Conservation (phyloP, 2,888 invertebrate species). For the Antitype chi region DNA sequence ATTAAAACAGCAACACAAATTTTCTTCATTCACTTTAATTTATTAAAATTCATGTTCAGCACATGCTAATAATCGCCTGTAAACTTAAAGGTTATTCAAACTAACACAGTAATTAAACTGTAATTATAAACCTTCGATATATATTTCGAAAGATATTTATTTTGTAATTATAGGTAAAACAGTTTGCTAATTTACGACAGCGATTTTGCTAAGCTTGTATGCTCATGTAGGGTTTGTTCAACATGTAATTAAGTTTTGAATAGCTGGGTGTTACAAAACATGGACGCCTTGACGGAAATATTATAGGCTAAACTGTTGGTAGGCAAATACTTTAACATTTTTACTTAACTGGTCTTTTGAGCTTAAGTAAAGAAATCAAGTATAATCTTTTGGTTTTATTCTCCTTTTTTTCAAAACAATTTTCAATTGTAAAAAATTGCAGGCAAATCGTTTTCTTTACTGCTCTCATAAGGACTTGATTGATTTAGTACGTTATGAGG, state of each 20-base stretch:
- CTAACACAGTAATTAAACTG: slow-evolving; percentile 55
- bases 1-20: neutral
- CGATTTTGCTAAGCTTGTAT: slow-evolving; percentile 51
- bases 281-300: slow-evolving; percentile 45
- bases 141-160: slow-evolving; percentile 71
- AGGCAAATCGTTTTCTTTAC: neutral
- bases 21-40: slow-evolving; percentile 3
- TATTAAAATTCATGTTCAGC: slow-evolving; percentile 41
- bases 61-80: slow-evolving; percentile 42
- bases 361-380: neutral
- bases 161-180: slow-evolving; percentile 64
- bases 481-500: too few species aligned
- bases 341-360: slow-evolving; percentile 10
- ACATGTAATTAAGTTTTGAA: slow-evolving; percentile 56
- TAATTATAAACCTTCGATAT: slow-evolving; percentile 60
- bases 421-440: neutral
- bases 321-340: slow-evolving; percentile 17
- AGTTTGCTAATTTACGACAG: slow-evolving; percentile 54
- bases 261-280: slow-evolving; percentile 44
- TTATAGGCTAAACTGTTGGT: slow-evolving; percentile 34
- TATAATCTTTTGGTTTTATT: too few species aligned
- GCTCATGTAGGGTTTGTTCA: slow-evolving; percentile 48
- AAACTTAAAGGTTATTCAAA: slow-evolving; percentile 62
- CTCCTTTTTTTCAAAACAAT: neutral
- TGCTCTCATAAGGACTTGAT: neutral